phyloP scores from a whole-genome alignment of 2,113 vertebrate genomes.

The Pluvialis apricaria region DNA sequence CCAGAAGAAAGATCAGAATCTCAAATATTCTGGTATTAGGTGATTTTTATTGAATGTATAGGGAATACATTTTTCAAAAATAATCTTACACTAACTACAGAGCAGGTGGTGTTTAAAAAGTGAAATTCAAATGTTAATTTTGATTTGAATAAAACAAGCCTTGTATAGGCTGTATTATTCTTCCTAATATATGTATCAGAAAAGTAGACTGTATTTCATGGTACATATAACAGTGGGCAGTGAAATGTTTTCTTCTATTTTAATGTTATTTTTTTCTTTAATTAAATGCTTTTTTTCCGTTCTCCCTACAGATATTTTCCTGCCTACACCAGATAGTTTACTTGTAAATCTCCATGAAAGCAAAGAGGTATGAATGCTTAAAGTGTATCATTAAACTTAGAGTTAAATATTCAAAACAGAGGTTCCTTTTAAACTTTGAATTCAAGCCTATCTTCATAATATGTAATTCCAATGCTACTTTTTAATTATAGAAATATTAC shows the following conservation, averaged over 20 bases:
- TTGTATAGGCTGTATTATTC: neutral
- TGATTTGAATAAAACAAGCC: neutral
- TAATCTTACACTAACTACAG: neutral
- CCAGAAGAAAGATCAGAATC: neutral
- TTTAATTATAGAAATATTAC: neutral
- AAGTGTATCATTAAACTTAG: neutral
- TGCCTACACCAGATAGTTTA: slow-evolving; percentile 92
- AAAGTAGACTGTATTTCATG: neutral
- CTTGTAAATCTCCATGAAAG: slow-evolving; percentile 96
- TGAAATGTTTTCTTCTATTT: neutral
- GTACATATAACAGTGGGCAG: neutral
- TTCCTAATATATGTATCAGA: neutral
- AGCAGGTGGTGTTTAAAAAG: neutral
- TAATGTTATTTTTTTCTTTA: neutral
- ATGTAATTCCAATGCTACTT: neutral
- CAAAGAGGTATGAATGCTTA: slow-evolving; percentile 81
- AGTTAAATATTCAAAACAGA: neutral
- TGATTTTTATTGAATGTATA: neutral
- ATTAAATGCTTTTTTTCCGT: neutral
- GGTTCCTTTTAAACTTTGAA: neutral
- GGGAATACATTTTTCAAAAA: neutral
- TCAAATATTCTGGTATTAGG: neutral
- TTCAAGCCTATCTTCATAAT: neutral
- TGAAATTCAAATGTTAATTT: neutral
- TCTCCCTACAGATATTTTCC: slow-evolving; percentile 85